phyloP scores from a whole-genome alignment of 1,140 invertebrate species.

The Pogonomyrmex barbatus region DNA sequence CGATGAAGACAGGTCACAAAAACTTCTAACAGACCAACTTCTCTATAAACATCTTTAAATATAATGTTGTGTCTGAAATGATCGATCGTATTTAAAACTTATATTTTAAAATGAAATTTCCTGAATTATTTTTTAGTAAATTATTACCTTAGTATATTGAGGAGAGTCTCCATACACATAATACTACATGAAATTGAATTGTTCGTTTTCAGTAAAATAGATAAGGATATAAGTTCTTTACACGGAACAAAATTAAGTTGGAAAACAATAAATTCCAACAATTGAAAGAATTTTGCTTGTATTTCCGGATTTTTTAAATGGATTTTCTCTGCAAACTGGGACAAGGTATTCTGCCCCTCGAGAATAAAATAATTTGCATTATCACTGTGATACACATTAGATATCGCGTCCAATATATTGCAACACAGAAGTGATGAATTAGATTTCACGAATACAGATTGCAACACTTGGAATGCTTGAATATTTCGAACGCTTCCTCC shows the following conservation, averaged over 20 bases:
- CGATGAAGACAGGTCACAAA: constrained; percentile 97
- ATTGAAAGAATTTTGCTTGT: constrained; percentile 98
- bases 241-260: constrained; percentile 99
- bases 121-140: background rate
- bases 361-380: constrained; percentile 99
- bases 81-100: constrained; percentile 39
- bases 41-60: constrained; percentile 99
- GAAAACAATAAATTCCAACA: constrained; percentile 98
- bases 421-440: constrained; percentile 94
- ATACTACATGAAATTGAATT: constrained; percentile 93
- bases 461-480: constrained; percentile 97
- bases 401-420: constrained; percentile 97
- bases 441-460: constrained; percentile 97
- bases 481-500: constrained; percentile 95
- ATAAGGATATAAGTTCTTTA: constrained; percentile 98
- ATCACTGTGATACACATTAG: constrained; percentile 98
- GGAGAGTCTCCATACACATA: constrained; percentile 94
- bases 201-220: constrained; percentile 95
- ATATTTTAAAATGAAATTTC: background rate
- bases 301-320: constrained; percentile 95
- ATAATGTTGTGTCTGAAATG: constrained; percentile 93
- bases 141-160: constrained; percentile 92
- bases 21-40: constrained; percentile 98
- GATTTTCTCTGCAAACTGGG: constrained; percentile 98
- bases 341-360: constrained; percentile 97